Base-by-base conservation (phyloP, 2,797 vertebrate species). In the Schizopygopsis malacanthus region DNA sequence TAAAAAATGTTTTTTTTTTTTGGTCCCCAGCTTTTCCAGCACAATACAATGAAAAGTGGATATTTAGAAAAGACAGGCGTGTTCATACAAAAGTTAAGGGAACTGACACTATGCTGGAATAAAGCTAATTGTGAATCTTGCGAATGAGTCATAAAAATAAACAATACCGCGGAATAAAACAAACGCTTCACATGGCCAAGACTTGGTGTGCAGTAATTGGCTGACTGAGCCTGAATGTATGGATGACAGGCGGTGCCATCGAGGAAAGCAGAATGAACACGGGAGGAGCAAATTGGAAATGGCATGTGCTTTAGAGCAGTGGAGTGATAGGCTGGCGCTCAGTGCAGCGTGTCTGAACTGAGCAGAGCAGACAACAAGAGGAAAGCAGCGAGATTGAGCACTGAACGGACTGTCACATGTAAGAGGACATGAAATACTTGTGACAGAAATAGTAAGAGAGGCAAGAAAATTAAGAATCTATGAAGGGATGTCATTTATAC, bases 221-320 rank as follows among this genome's bases (percentile, higher is more conserved):
- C 86, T 79, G 78, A 82, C 47, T 65, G 18, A 75, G 85, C 22
- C 63, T 41, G 25, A 41, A 91, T 87, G 89, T 63, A 84, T 71
- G 90, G 87, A 89, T 84, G 88, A 82, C 39, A 63, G 18, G 7
- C 12, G 15, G 54, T 61, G 77, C 50, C 76, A 80, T 63, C 9
- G 20, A 72, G 78, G 63, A 75, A 63, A 83, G 83, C 83, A 72
- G 43, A 83, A 89, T 78, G 71, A 86, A 90, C 86, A 85, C 87
- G 82, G 78, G 72, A 54, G 81, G 83, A 87, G 92, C 86, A 92
- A 92, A 92, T 89, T 87, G 76, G 33, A 89, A 86, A 79, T 87
- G 86, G 87, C 90, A 86, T 89, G 82, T 87, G 92, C 89, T 88
- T 89, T 85, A 80, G 73, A 92, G 86, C 80, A 61, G 82, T 88